A percentile compares a stretch with the other conserved stretches of the same genome.
Conservation (phyloP, 2,797 vertebrate genomes). For the Acrossocheilus wenchowensis region DNA sequence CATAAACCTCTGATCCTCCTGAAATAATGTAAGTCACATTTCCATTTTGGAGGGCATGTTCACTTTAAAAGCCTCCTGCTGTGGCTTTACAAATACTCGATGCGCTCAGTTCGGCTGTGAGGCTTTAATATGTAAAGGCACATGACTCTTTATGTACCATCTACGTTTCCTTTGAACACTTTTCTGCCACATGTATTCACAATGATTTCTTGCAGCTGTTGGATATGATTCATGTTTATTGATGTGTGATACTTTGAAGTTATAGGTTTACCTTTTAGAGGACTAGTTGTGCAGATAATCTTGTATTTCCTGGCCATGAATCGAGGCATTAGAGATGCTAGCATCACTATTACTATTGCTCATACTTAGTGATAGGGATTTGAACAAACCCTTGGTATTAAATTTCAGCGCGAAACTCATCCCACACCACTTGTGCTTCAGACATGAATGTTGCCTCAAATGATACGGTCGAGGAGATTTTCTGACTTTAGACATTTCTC, state of each 20-base stretch:
- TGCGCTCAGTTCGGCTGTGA: constrained; percentile 5
- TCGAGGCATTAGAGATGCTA: neutral
- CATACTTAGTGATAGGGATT: constrained; percentile 3
- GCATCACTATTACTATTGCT: constrained; percentile 7
- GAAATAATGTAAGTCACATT: constrained; percentile 43
- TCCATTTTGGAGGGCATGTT: constrained; percentile 51
- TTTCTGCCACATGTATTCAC: constrained; percentile 32
- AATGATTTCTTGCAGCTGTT: constrained; percentile 14
- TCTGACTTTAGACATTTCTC: neutral
- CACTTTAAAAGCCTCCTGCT: constrained; percentile 36
- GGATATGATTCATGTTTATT: constrained; percentile 7
- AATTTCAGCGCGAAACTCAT: neutral
- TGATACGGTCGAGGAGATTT: neutral
- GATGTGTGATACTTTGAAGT: constrained; percentile 20
- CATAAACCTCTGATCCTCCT: constrained; percentile 44
- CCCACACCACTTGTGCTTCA: neutral
- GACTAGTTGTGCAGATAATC: constrained; percentile 16
- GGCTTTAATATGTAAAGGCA: constrained; percentile 31
- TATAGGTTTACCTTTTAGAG: constrained; percentile 4
- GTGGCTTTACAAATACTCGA: constrained; percentile 41
- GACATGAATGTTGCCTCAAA: neutral
- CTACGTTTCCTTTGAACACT: constrained; percentile 10
- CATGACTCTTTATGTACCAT: neutral
- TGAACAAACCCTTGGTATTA: neutral
- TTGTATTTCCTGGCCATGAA: neutral